These are phyloP conservation scores for Trematomus loennbergii DNA, from an alignment of 2,113 vertebrate genomes.

Conservation along the genomic window DNA sequence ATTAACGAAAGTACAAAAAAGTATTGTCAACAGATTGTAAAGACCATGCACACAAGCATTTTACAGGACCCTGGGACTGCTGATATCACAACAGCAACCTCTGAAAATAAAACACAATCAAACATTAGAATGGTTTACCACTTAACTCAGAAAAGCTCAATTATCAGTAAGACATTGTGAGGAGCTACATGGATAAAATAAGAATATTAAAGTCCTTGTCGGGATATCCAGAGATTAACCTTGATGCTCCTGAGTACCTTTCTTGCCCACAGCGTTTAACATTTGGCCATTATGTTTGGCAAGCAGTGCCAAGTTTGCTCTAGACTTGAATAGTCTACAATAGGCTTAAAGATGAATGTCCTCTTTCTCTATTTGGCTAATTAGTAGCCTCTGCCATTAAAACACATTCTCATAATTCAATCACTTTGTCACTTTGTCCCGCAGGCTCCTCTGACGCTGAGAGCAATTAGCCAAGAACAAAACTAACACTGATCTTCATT, in stretches of 20 bases:
- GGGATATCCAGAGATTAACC: conserved; percentile 47
- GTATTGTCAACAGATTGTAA: neutral
- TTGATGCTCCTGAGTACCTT: neutral
- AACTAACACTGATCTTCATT: conserved; percentile 63
- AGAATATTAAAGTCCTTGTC: conserved; percentile 15
- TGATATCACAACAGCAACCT: neutral
- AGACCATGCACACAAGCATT: neutral
- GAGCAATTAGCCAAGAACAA: conserved; percentile 58
- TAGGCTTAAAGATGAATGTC: conserved; percentile 66
- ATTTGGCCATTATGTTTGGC: conserved; percentile 26
- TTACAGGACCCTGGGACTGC: neutral
- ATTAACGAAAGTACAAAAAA: neutral
- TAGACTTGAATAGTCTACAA: conserved; percentile 46
- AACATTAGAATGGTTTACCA: too few species aligned
- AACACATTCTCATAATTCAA: conserved; percentile 64
- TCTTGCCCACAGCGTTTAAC: conserved; percentile 7
- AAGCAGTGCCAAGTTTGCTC: conserved; percentile 39
- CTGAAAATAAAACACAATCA: too few species aligned
- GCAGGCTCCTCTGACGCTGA: conserved; percentile 55
- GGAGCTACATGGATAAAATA: neutral
- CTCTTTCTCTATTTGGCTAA: conserved; percentile 58
- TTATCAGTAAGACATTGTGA: neutral
- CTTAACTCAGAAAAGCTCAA: neutral
- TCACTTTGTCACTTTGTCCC: conserved; percentile 73
- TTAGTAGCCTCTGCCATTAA: conserved; percentile 66